Evolutionary conservation across 2,888 invertebrate genomes (phyloP), one percentile per base, ranked within the genome.

Genomic region (Arctia plantaginis): DNA sequence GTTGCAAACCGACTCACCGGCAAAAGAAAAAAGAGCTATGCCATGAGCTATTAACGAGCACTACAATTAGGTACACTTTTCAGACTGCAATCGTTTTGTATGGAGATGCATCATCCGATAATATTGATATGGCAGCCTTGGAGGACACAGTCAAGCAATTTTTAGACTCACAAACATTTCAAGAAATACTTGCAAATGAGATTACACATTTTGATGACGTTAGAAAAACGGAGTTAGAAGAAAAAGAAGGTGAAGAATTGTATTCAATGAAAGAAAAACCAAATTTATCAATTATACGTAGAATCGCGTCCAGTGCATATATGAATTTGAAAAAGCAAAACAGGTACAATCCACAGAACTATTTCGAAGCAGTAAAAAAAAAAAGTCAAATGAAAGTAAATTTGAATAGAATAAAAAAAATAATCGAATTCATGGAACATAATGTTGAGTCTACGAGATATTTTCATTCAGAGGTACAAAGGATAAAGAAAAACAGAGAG

Each of bases 401-500:
- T 30, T n/a, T 15, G 30, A 47, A 64, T 2, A 64, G 70, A 30
- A 33, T 70, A 44, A 10, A 33, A 7, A 44, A 44, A 23, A n/a
- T 70, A 44, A 33, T 70, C 7, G 23, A 33, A 70, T 70, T 64
- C n/a, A 70, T 70, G 64, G 2, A 23, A 23, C 33, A 23, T n/a
- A 13, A 39, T n/a, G 13, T 23, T 2, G 1, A 30, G 6, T 30
- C 70, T 30, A 64, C 70, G 8, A 30, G 6, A 2, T 70, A 47
- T 44, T 70, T 70, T 64, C 15, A 70, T 18, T 23, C 44, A 4
- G 70, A 70, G 33, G n/a, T 70, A 30, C 44, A 47, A 64, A 44
- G 70, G n/a, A 70, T 70, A 47, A 30, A 39, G 23, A 64, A 41
- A n/a, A 44, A 64, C 8, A 70, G 64, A 47, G 30, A 23, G 8